Conservation (phyloP, 92 coral and sea anemone genomes). For the Isaurus tuberculatus region DNA sequence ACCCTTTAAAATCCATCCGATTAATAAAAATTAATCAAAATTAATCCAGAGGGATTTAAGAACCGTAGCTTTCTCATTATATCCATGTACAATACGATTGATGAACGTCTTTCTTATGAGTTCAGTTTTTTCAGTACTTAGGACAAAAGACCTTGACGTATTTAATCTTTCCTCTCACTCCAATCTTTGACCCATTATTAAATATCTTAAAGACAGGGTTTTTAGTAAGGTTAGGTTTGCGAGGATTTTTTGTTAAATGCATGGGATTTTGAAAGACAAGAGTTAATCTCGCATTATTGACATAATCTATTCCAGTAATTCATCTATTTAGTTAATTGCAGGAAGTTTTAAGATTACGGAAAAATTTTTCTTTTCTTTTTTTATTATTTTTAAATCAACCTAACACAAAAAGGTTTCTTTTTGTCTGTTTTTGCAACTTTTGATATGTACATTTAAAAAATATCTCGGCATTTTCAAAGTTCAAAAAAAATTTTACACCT, state of each 20-base stretch:
- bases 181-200: not conserved
- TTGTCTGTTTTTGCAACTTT: not conserved
- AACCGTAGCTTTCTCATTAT: not conserved
- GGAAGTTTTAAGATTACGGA: not conserved
- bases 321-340: not conserved
- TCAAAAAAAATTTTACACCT: slow-evolving; percentile 12
- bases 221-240: not conserved
- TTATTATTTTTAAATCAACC: not conserved
- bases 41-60: not conserved
- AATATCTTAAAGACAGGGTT: not conserved
- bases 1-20: slow-evolving; percentile 25
- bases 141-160: not conserved
- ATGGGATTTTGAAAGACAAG: not conserved
- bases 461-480: not conserved
- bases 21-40: not conserved
- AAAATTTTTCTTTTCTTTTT: not conserved
- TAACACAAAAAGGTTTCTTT: not conserved
- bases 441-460: not conserved
- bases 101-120: not conserved
- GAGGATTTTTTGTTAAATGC: not conserved
- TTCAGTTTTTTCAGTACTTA: not conserved
- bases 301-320: not conserved
- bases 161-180: not conserved
- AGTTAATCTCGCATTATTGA: not conserved
- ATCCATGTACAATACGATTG: not conserved